Conservation (phyloP, 2,888 invertebrate genomes). For the Alentia gelatinosa region DNA sequence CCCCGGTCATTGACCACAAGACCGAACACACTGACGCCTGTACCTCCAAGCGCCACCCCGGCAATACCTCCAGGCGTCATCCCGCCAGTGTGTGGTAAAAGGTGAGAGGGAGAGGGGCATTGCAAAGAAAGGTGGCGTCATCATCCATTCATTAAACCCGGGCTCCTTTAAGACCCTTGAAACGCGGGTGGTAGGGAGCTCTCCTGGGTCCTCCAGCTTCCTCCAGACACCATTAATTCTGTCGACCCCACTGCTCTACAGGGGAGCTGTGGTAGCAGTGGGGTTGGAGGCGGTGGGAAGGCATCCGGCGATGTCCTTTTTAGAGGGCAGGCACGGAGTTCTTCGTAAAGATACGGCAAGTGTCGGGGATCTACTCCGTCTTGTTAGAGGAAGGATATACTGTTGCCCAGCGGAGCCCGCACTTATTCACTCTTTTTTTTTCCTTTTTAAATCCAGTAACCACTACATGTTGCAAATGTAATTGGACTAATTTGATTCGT, state of each 20-base stretch:
- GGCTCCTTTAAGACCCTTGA: too few species aligned
- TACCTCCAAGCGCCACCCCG: too few species aligned
- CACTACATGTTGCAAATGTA: background rate
- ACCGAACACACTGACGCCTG: too few species aligned
- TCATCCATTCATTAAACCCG: too few species aligned
- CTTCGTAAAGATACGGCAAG: background rate
- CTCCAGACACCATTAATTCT: background rate
- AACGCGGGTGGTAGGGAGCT: too few species aligned
- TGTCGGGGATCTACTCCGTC: background rate
- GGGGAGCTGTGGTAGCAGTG: too few species aligned
- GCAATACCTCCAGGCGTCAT: too few species aligned
- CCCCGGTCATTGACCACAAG: too few species aligned
- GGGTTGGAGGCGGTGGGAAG: background rate
- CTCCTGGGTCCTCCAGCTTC: background rate
- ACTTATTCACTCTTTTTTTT: background rate
- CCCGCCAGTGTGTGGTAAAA: too few species aligned
- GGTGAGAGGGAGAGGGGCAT: too few species aligned
- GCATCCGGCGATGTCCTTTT: too few species aligned
- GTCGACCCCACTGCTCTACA: background rate
- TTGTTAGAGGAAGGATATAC: background rate
- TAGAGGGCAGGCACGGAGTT: background rate
- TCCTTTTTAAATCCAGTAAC: background rate
- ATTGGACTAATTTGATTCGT: background rate
- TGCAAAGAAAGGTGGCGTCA: too few species aligned
- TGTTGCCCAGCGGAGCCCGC: background rate